These are phyloP conservation scores for Aleadryas rufinucha DNA, from an alignment of 2,113 vertebrate species.

Conservation along the genomic window DNA sequence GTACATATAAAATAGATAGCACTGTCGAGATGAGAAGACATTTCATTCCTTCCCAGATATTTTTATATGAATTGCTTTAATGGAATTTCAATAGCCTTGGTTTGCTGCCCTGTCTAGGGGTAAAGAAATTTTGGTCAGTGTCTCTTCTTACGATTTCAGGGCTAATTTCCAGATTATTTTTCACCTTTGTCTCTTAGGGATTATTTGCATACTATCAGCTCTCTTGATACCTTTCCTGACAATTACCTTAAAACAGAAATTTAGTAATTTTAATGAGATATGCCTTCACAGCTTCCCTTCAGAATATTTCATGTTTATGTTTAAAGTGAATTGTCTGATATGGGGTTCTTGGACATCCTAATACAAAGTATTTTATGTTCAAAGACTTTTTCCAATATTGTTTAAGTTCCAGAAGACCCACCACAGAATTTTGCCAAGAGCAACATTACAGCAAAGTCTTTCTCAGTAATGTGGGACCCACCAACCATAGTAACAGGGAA, in stretches of 20 bases:
- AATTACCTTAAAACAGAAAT: not conserved
- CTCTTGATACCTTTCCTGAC: not conserved
- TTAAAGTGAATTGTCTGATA: not conserved
- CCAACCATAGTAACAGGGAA: slow-evolving; percentile 86
- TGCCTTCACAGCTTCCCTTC: not conserved
- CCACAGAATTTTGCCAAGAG: slow-evolving; percentile 81
- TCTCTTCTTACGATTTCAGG: not conserved
- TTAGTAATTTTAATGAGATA: not conserved
- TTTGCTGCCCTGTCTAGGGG: not conserved
- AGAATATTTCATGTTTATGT: not conserved
- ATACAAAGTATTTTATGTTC: not conserved
- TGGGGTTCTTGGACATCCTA: not conserved
- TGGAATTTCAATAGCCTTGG: not conserved
- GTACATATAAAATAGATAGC: not conserved
- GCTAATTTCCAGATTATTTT: not conserved
- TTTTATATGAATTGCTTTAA: not conserved
- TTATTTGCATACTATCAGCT: not conserved
- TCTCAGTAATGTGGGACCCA: slow-evolving; percentile 85
- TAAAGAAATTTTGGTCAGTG: not conserved
- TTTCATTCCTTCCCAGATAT: not conserved
- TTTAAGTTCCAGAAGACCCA: slow-evolving; percentile 90
- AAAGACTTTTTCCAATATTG: not conserved
- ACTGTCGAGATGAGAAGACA: not conserved
- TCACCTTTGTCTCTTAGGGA: not conserved
- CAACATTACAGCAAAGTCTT: slow-evolving; percentile 84